Base-by-base conservation (phyloP, 64 coral and sea anemone genomes). In the Platygyra sinensis region DNA sequence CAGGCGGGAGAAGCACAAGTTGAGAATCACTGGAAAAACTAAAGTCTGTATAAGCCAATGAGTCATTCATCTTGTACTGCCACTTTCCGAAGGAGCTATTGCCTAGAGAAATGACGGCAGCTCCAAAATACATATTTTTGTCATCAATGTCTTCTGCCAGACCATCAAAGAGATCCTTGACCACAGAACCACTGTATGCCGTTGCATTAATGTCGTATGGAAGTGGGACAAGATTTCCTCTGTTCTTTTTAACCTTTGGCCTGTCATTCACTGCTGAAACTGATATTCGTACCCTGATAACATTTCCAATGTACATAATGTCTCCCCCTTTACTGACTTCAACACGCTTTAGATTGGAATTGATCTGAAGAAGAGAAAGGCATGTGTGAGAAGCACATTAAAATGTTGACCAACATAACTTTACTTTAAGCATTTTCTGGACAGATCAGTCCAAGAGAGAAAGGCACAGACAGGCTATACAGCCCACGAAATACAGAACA, bases 41-140 rank as follows among this genome's bases (percentile, higher is more conserved):
- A 38, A 29, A 67, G 32, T 51, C 88, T 82, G 80, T n/a, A 46
- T n/a, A 3, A 22, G 32, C 20, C 52, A 30, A 10, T 7, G 50
- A 36, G 17, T 50, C 49, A 2, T 57, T 79, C 14, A 39, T 55
- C 14, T 91, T 59, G 51, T 94, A 94, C 38, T 80, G 78, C 67
- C 87, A 94, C 13, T 62, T 30, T 1, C 93, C 93, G 17, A 94
- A n/a, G 27, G 86, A 83, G 14, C 73, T 62, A 60, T 94, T 94
- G 0, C 31, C 33, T 57, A 74, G 88, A 24, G 24, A 52, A n/a
- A 80, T 17, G 13, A 94, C 51, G 13, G 54, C 93, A 24, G 87
- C 31, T 28, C 93, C 93, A 39, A 79, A 50, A 19, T 19, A 1
- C 60, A 72, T 75, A 80, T 50, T 76, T 91, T 89, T 18, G 1